phyloP scores from a whole-genome alignment of 64 coral and sea anemone genomes.

The Catalaphyllia jardinei region DNA sequence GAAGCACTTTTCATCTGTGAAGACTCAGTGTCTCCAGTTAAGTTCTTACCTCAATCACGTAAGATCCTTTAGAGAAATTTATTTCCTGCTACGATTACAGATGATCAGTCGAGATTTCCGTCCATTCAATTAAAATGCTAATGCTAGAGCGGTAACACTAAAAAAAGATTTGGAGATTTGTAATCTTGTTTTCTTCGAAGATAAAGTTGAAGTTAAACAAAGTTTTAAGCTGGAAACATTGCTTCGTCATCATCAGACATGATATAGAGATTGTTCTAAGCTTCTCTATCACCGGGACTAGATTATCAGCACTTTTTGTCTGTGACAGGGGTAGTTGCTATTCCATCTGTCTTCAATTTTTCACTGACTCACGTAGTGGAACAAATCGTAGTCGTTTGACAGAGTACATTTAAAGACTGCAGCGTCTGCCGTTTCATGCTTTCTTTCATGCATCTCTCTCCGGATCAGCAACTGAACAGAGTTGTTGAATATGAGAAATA shows the following conservation, averaged over 20 bases:
- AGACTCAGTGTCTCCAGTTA: neutral
- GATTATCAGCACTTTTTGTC: neutral
- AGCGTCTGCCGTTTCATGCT: neutral
- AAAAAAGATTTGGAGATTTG: neutral
- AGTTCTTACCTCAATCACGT: neutral
- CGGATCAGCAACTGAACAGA: constrained; percentile 8
- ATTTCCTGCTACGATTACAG: neutral
- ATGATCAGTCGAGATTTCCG: neutral
- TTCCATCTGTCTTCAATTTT: constrained; percentile 8
- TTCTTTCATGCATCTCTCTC: too few relatives aligned
- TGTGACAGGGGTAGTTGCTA: neutral
- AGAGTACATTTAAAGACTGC: neutral
- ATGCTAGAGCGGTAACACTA: neutral
- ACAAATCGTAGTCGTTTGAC: neutral
- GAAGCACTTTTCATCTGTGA: neutral
- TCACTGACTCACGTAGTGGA: neutral
- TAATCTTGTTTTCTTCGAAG: neutral
- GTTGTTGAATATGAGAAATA: neutral
- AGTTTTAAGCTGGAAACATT: neutral
- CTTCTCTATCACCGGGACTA: too few relatives aligned
- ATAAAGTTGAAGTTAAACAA: neutral
- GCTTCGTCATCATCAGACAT: neutral
- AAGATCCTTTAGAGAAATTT: neutral
- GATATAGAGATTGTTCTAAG: neutral
- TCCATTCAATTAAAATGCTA: neutral